These are phyloP conservation scores for Hyles vespertilio DNA, from an alignment of 1,140 invertebrate genomes.

Conservation along the genomic window DNA sequence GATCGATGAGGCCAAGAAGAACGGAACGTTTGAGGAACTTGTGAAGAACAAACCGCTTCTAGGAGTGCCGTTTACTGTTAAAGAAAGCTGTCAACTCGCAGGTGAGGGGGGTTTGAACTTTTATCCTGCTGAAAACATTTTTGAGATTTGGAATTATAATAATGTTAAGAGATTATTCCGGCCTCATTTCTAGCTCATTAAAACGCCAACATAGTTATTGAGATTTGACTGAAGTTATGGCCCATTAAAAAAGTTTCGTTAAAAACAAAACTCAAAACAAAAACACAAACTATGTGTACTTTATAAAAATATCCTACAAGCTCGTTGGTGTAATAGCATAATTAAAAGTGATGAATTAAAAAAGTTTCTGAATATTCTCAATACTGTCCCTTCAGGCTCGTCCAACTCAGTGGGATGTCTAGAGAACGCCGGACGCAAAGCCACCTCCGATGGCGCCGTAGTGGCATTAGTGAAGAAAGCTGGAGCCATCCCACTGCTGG, in stretches of 20 bases:
- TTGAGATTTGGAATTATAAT: too few species aligned
- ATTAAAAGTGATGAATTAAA: too few species aligned
- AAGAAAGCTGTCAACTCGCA: constrained; percentile 82
- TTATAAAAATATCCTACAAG: too few species aligned
- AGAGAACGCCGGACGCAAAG: constrained; percentile 74
- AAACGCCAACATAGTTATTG: too few species aligned
- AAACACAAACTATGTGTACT: too few species aligned
- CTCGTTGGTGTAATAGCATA: too few species aligned
- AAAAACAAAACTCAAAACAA: too few species aligned
- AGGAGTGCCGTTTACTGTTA: constrained; percentile 88
- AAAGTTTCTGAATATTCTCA: not conserved
- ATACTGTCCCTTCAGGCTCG: constrained; percentile 73
- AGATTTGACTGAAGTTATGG: too few species aligned
- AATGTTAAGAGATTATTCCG: too few species aligned
- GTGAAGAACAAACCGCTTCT: constrained; percentile 79
- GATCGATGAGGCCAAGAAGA: constrained; percentile 70
- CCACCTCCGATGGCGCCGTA: constrained; percentile 78
- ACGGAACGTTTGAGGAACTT: constrained; percentile 42
- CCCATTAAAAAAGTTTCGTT: too few species aligned
- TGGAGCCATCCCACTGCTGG: constrained; percentile 86
- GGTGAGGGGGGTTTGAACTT: constrained; percentile 64
- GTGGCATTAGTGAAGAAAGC: constrained; percentile 78
- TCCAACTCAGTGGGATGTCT: constrained; percentile 81
- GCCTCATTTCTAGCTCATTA: too few species aligned
- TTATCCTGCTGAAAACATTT: too few species aligned